phyloP scores from a whole-genome alignment of 1,140 invertebrate species.

The Trichonephila inaurata region DNA sequence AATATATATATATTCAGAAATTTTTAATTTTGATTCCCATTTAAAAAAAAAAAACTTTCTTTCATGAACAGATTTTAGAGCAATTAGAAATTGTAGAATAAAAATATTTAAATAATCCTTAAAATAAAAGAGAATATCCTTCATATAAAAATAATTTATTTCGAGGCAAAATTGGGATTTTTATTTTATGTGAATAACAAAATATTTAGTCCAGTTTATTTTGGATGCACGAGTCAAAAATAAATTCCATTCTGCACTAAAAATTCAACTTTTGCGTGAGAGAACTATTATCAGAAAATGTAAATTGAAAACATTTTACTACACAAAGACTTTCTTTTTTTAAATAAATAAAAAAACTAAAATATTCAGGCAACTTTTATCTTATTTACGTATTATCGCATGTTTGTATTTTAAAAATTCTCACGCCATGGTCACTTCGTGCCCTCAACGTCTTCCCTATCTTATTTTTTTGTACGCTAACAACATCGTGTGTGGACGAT shows the following conservation, averaged over 20 bases:
- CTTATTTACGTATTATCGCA: neutral
- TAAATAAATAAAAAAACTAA: neutral
- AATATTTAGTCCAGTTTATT: too few relatives aligned
- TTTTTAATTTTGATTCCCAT: too few relatives aligned
- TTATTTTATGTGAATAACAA: too few relatives aligned
- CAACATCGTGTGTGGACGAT: neutral
- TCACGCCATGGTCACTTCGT: constrained; percentile 37
- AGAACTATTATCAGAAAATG: neutral
- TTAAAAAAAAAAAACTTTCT: too few relatives aligned
- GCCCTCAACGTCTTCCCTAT: neutral
- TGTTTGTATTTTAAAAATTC: constrained; percentile 8
- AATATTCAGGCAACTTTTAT: neutral
- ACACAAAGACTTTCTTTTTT: neutral
- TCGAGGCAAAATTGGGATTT: too few relatives aligned
- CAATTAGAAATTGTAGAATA: too few relatives aligned
- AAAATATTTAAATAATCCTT: too few relatives aligned
- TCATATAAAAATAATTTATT: too few relatives aligned
- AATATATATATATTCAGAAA: too few relatives aligned
- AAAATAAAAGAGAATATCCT: too few relatives aligned
- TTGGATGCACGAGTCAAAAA: neutral
- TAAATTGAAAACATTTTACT: neutral
- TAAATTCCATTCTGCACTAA: neutral
- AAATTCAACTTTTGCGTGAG: neutral
- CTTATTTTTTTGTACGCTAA: neutral
- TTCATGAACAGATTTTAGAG: too few relatives aligned